phyloP scores from a whole-genome alignment of 2,113 vertebrate species.

The Sakesphorus luctuosus region DNA sequence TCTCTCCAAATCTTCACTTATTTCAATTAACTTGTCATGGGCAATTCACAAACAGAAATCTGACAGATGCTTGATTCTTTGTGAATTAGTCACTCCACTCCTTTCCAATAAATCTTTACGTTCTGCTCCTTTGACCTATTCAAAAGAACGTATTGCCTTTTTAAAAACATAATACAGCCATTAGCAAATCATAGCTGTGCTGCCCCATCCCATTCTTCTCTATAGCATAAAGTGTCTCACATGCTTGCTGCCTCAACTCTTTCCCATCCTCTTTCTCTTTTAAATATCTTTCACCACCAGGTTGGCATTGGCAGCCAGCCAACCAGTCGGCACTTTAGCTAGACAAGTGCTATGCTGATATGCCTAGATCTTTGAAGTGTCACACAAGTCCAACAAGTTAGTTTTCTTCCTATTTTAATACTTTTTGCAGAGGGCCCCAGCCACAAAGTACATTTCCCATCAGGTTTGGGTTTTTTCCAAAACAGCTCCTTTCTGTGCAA shows the following conservation, averaged over 20 bases:
- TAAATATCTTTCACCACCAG: background rate
- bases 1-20: background rate
- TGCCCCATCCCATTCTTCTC: background rate
- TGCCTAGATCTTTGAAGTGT: conserved; percentile 51
- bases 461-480: background rate
- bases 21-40: background rate
- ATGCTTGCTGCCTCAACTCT: background rate
- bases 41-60: background rate
- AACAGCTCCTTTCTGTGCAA: background rate
- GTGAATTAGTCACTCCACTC: background rate
- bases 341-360: conserved; percentile 23
- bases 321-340: background rate
- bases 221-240: background rate
- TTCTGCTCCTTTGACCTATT: background rate
- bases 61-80: background rate
- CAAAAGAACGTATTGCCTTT: background rate
- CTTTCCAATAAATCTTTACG: background rate
- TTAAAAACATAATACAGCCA: background rate
- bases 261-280: conserved; percentile 11
- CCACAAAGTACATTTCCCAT: background rate
- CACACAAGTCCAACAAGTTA: conserved; percentile 31
- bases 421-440: background rate
- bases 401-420: conserved; percentile 37
- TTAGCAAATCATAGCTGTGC: background rate
- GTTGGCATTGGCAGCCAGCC: conserved; percentile 1